Conservation (phyloP, 2,113 vertebrate genomes). For the Dicerorhinus sumatrensis region DNA sequence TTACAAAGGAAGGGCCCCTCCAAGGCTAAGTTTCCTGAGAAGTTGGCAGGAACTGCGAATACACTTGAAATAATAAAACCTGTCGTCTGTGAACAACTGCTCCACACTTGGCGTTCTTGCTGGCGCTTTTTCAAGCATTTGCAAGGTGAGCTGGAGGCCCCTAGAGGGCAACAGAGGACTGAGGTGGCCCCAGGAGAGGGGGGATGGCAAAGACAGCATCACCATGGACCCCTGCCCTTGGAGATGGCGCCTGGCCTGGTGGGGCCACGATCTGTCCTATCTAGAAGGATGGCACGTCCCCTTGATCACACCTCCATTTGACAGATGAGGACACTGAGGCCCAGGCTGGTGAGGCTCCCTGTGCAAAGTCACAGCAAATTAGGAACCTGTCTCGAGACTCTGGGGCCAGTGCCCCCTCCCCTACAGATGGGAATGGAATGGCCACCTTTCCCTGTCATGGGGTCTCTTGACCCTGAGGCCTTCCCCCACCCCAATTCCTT, state of each 20-base stretch:
- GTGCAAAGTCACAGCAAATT: neutral
- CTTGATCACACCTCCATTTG: neutral
- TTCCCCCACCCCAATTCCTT: neutral
- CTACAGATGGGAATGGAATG: neutral
- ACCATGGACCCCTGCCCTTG: neutral
- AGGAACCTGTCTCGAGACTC: neutral
- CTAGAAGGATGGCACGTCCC: neutral
- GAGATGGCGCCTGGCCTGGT: rapidly evolving
- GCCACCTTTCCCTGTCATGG: too few species aligned
- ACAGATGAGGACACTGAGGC: neutral
- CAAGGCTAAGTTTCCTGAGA: neutral
- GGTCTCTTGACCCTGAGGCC: neutral
- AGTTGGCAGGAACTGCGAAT: neutral
- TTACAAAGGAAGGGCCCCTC: neutral
- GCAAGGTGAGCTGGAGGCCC: conserved; percentile 52
- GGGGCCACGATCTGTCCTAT: neutral
- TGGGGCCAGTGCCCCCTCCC: neutral
- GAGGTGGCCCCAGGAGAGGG: neutral
- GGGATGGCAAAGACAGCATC: neutral
- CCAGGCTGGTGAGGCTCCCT: neutral
- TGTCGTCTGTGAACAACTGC: rapidly evolving
- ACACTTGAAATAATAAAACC: neutral
- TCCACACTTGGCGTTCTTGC: rapidly evolving
- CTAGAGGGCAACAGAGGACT: conserved; percentile 70
- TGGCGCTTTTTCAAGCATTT: neutral